Evolutionary conservation across 2,888 invertebrate species (phyloP), one percentile per base, ranked within the genome.

Genomic region (Noctua janthe): DNA sequence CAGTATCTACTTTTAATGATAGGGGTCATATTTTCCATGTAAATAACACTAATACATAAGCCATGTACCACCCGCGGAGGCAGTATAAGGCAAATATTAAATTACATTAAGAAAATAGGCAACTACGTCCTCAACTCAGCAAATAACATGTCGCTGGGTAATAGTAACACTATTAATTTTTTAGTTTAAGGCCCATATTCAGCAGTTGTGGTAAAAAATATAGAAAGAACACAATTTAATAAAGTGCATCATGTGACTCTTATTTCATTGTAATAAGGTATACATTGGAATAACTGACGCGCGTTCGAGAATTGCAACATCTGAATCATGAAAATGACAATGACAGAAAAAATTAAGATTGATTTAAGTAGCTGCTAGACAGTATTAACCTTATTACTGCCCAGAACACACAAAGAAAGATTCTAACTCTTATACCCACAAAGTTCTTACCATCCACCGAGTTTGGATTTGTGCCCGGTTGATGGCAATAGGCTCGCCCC

Each of bases 381-480:
- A 64, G 8, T 20, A 35, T 35, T 35, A 62, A 17, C 29, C 29
- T 47, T 20, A 2, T 75, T 10, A 70, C 10, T 20, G 23, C 4
- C 39, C 7, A 29, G 17, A 71, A 43, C 43, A 70, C 29, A 39
- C 20, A 0, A 15, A 43, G 3, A 29, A 29, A 6, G 13, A 3
- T 67, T n/a, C 3, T 62, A 62, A 64, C 29, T 51, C 8, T 20
- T 29, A 17, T 10, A 70, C 8, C 29, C 0, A 29, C 15, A 29
- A 62, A 15, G 29, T 56, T 8, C 88, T 94, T 86, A 97, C 97
- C 97, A 98, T 97, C 20, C 20, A 20, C 51, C 6, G 20, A 54
- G 51, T 15, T 17, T 6, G 6, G 51, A 54, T 54, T 20, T 54
- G 51, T 54, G 39, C 39, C 39, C 39, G 5, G 51, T 20, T 54